Evolutionary conservation across 1,140 invertebrate species (phyloP), one percentile per base, ranked within the genome.

Genomic region (Galleria mellonella): DNA sequence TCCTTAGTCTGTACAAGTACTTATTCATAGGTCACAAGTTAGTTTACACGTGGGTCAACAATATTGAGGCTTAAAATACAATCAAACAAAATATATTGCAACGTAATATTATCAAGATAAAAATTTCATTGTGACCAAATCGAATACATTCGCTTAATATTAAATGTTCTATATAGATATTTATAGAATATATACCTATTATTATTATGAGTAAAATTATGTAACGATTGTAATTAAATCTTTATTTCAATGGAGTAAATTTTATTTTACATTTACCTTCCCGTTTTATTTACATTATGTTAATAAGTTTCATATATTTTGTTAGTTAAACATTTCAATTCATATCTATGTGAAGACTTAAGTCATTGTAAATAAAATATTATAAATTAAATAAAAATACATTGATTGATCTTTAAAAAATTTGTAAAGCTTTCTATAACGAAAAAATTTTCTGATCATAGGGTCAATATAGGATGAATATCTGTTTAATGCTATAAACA

Each of bases 161-260:
- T 78, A 82, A 79, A 82, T 81, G 68, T 81, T 78, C 77, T 82
- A 81, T 79, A 83, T 79, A 79, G 76, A 77, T 82, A 82, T 82
- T 81, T 82, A 81, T 78, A 82, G 74, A 84, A 75, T 78, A 82
- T 82, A 71, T 78, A 81, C 67, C 68, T 79, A 84, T 81, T 74
- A 77, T 70, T 62, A 73, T 73, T 75, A 77, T 72, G 63, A 83
- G 60, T 77, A 81, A 74, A 75, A 82, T 82, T 78, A 83, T 83
- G 79, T 83, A 84, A 81, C 74, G 67, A 84, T 71, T 84, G 81
- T 84, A 84, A 84, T 84, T 84, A 84, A 82, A 84, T 75, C 77
- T 78, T 82, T 84, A 82, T 84, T 84, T 84, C 70, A 79, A 83
- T 33, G 33, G 12, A 37, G 35, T 55, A 43, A 37, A 53, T 72